Evolutionary conservation across 2,797 vertebrate genomes (phyloP).

Genomic region (Molothrus ater): DNA sequence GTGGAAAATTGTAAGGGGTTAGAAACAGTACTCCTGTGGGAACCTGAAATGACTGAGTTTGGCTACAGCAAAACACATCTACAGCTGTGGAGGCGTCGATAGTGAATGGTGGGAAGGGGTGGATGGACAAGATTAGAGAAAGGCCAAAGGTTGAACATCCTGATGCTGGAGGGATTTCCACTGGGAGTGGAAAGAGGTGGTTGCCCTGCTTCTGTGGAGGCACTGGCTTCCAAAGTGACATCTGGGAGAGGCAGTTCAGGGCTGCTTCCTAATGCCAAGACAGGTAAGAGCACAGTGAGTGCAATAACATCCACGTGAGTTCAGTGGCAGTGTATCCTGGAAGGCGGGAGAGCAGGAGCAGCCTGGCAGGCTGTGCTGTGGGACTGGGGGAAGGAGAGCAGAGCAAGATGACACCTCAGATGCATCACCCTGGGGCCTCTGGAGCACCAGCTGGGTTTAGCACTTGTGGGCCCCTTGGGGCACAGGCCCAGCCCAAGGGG

Average conservation of each 20-base stretch:
- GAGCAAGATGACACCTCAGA: rapidly evolving
- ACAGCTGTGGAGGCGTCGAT: background rate
- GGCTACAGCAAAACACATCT: background rate
- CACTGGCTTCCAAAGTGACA: background rate
- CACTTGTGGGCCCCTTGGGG: background rate
- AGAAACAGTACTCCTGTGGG: slow-evolving; percentile 21
- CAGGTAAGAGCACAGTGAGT: background rate
- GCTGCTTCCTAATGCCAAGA: background rate
- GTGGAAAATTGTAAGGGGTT: slow-evolving; percentile 36
- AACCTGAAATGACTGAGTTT: background rate
- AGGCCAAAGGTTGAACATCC: background rate
- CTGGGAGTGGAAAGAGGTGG: background rate
- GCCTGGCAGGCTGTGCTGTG: background rate
- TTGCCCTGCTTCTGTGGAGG: background rate
- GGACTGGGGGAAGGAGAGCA: background rate
- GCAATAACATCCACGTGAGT: rapidly evolving
- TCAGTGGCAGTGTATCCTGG: background rate
- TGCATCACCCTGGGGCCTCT: background rate
- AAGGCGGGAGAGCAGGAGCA: background rate
- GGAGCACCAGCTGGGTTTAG: rapidly evolving
- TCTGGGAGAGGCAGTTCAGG: background rate
- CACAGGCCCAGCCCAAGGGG: background rate
- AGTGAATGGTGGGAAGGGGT: background rate
- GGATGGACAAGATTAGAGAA: background rate
- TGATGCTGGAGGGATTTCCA: background rate